These are phyloP conservation scores for Euphydryas editha DNA, from an alignment of 2,888 invertebrate genomes.

Conservation along the genomic window DNA sequence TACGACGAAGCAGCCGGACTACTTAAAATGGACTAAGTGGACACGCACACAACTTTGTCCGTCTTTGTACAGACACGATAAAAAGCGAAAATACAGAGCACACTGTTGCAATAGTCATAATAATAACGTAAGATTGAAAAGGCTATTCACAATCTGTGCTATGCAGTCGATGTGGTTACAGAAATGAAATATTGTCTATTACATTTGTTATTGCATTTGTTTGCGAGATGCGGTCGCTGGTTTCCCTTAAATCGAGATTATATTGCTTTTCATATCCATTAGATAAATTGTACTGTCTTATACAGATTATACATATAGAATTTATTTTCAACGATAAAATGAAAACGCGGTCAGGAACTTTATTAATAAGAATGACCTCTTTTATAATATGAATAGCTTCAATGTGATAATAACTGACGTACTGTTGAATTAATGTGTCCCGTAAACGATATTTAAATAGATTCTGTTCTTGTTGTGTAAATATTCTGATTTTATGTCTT, in stretches of 20 bases:
- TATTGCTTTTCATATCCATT: conserved; percentile 15
- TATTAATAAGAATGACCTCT: neutral
- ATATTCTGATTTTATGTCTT: neutral
- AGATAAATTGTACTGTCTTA: conserved; percentile 15
- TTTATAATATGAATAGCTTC: conserved; percentile 3
- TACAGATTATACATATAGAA: conserved; percentile 2
- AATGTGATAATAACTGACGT: neutral
- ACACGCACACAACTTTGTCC: conserved; percentile 1
- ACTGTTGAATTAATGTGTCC: neutral
- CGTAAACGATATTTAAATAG: neutral
- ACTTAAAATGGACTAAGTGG: neutral
- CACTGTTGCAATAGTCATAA: neutral
- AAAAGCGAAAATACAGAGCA: neutral
- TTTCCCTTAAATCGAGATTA: conserved; percentile 2
- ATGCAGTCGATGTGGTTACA: conserved; percentile 8
- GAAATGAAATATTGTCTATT: conserved; percentile 8
- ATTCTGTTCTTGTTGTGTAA: neutral
- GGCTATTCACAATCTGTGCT: neutral
- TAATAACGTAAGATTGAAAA: neutral
- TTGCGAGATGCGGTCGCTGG: conserved; percentile 3
- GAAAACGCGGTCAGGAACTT: conserved; percentile 20
- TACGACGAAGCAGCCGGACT: neutral
- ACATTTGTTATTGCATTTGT: conserved; percentile 11
- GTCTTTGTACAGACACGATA: neutral
- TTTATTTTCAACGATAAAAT: conserved; percentile 5